These are phyloP conservation scores for Sciurus niger DNA, from an alignment of 2,113 vertebrate species.

Conservation along the genomic window DNA sequence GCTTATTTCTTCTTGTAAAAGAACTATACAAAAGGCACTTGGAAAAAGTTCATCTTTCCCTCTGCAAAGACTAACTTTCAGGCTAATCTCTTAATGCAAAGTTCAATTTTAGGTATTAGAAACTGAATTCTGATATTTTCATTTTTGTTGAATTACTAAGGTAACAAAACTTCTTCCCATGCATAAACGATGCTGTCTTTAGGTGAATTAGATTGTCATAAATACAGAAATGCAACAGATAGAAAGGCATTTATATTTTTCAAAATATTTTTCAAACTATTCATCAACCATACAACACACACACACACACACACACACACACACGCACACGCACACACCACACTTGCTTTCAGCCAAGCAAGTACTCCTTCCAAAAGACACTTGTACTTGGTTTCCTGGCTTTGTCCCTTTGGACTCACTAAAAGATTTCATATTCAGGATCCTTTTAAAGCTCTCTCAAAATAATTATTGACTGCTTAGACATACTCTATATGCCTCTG, in stretches of 20 bases:
- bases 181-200: neutral
- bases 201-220: neutral
- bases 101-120: neutral
- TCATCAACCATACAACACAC: neutral
- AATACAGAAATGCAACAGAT: neutral
- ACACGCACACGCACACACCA: neutral
- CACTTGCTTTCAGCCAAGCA: neutral
- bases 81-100: neutral
- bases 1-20: neutral
- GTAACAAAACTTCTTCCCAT: neutral
- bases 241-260: neutral
- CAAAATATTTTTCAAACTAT: neutral
- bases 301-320: neutral
- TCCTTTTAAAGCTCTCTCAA: neutral
- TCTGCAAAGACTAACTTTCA: neutral
- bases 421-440: neutral
- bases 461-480: neutral
- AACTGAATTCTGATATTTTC: neutral
- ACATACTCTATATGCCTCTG: neutral
- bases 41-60: neutral
- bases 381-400: neutral
- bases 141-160: neutral
- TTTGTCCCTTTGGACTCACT: neutral
- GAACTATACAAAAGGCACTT: neutral
- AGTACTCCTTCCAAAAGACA: neutral